Evolutionary conservation across 2,113 vertebrate species (phyloP), one percentile per base, ranked within the genome.

Genomic region (Marmota monax): DNA sequence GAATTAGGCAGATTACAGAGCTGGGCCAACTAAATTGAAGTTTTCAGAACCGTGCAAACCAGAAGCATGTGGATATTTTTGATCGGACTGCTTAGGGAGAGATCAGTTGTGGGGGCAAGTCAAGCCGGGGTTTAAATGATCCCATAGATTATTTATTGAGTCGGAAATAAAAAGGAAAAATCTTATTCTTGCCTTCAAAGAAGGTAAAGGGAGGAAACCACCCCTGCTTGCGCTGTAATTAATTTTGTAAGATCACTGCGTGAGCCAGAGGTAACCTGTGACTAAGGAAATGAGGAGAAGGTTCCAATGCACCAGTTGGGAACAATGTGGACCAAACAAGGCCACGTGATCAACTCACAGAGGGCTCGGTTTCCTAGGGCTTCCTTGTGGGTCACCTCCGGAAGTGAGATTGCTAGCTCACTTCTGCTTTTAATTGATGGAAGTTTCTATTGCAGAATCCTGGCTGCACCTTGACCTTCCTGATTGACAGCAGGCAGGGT

Each of bases 381-480:
- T 51, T 51, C 48, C 48, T 51, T 51, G 10, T 51, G 48, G 48
- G 48, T 45, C 45, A 9, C 45, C 45, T 1, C 7, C 1, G 39
- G 51, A 92, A 96, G 90, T 0, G 37, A 79, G 17, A 32, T 96
- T 76, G 42, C 39, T 86, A 73, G 65, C 95, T 97, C 67, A 72
- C 32, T 94, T 11, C 45, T 0, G 2, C 76, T 94, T 89, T 93
- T 95, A 95, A 94, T 51, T 73, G 87, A 97, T 65, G 94, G 83
- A 82, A 80, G 74, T 93, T 94, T 67, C 65, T 20, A 4, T 93
- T 93, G n/a, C 27, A 92, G 86, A 91, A 95, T 95, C 93, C 53
- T 27, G 12, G 73, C 91, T 92, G n/a, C 23, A 22, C 94, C 90
- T 17, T 18, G 37, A 79, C 12, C 83, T 90, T 95, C 92, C 84